Evolutionary conservation across 2,888 invertebrate genomes (phyloP).

Genomic region (Sipunculus nudus): DNA sequence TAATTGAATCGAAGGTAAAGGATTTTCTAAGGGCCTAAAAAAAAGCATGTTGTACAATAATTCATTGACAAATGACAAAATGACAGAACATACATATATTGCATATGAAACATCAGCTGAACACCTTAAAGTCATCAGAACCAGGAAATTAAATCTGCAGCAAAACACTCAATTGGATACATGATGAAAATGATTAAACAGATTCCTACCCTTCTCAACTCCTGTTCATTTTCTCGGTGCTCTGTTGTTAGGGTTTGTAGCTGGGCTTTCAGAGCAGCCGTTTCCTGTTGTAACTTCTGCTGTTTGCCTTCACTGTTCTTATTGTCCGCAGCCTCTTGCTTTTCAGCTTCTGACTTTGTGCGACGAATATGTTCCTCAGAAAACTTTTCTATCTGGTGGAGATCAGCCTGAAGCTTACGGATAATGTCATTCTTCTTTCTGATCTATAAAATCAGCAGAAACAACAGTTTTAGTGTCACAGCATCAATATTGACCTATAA

Average conservation of each 20-base stretch:
- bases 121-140: no score
- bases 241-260: conserved; percentile 57
- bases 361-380: conserved; percentile 63
- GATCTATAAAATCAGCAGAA: conserved; percentile 46
- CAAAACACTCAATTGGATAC: no score
- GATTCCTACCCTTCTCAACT: conserved; percentile 60
- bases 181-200: no score
- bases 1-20: no score
- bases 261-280: conserved; percentile 56
- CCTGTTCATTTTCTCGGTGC: conserved; percentile 62
- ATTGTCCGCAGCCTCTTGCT: conserved; percentile 61
- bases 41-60: no score
- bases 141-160: no score
- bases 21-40: no score
- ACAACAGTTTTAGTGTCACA: neutral
- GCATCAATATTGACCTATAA: no score
- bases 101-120: no score
- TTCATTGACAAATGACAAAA: no score
- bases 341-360: conserved; percentile 64
- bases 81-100: no score
- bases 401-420: conserved; percentile 58
- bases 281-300: conserved; percentile 58
- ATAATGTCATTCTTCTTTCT: conserved; percentile 64
- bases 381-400: conserved; percentile 64
- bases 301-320: conserved; percentile 64